Percentiles rank a stretch among this genome's conserved stretches.
These are phyloP conservation scores for Hypocryptadius cinnamomeus DNA, from an alignment of 2,113 vertebrate genomes.

Conservation along the genomic window DNA sequence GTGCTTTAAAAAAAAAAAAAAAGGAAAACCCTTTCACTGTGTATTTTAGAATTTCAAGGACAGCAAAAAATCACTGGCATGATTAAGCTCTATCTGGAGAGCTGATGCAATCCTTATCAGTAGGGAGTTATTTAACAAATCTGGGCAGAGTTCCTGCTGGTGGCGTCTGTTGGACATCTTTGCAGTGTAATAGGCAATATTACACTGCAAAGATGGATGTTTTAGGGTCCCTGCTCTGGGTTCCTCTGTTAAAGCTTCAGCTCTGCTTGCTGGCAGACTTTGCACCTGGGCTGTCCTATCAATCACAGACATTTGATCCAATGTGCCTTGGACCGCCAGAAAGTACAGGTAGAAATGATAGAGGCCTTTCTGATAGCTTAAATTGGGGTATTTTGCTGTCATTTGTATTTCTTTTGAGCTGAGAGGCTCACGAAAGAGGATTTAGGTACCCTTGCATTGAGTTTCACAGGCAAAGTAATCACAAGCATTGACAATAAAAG, in stretches of 20 bases:
- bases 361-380: background rate
- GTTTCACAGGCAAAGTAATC: background rate
- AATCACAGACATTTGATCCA: background rate
- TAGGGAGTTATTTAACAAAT: background rate
- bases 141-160: background rate
- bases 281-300: background rate
- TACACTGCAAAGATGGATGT: too few relatives aligned
- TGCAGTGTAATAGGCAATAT: background rate
- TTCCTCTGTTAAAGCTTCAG: background rate
- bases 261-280: background rate
- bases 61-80: background rate
- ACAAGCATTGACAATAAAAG: background rate
- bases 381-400: background rate
- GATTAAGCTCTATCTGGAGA: background rate
- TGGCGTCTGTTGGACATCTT: background rate
- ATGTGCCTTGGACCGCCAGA: background rate
- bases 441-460: background rate
- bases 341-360: background rate
- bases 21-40: background rate
- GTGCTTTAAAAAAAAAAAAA: background rate
- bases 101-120: slow-evolving; percentile 12
- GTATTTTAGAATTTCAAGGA: background rate
- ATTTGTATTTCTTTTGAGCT: background rate
- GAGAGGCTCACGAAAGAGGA: background rate
- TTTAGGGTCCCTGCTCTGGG: background rate